Evolutionary conservation across 2,113 vertebrate species (phyloP).

Genomic region (Psittacula cyanocephala): DNA sequence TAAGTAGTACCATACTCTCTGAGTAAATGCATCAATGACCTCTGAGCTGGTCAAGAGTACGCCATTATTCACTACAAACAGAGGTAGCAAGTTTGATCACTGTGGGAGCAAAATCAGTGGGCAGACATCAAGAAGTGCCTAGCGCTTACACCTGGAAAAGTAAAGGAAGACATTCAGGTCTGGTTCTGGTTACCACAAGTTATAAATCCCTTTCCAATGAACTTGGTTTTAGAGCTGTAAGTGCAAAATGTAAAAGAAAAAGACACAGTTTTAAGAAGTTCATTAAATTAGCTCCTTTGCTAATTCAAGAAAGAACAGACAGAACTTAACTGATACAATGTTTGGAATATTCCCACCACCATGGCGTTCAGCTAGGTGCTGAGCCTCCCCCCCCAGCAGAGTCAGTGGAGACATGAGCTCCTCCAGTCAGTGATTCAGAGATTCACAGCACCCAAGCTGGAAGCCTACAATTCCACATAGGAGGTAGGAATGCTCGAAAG

Average conservation of each 20-base stretch:
- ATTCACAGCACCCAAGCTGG: background rate
- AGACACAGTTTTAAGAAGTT: background rate
- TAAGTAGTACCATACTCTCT: background rate
- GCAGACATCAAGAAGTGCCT: background rate
- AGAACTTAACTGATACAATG: background rate
- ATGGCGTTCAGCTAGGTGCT: background rate
- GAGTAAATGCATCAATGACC: background rate
- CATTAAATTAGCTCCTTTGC: background rate
- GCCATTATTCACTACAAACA: background rate
- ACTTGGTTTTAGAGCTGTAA: background rate
- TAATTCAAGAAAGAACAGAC: background rate
- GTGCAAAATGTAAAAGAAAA: background rate
- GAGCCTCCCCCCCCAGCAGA: background rate
- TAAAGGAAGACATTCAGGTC: background rate
- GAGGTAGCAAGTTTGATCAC: background rate
- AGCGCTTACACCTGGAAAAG: background rate
- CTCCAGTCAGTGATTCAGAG: background rate
- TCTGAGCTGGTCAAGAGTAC: background rate
- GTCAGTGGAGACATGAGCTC: background rate
- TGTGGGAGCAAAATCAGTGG: background rate
- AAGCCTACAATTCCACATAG: background rate
- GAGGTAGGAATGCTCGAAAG: background rate
- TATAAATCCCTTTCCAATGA: background rate
- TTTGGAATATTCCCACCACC: background rate
- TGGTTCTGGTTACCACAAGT: background rate